Percentiles rank a stretch among this genome's conserved stretches.
phyloP scores from a whole-genome alignment of 2,888 invertebrate species.

The Pogonocherus hispidulus region DNA sequence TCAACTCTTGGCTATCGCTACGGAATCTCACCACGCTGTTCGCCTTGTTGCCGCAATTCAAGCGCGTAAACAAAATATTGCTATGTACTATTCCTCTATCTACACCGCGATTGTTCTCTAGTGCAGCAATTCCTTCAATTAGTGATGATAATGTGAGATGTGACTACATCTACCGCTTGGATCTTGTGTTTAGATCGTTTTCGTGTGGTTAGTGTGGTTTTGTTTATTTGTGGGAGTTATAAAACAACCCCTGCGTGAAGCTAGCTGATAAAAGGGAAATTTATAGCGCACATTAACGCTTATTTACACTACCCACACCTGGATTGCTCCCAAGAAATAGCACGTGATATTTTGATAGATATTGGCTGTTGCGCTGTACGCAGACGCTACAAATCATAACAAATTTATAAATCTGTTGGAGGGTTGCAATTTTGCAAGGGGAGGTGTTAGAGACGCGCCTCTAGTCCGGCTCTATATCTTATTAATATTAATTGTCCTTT shows the following conservation, averaged over 20 bases:
- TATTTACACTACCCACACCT: constrained; percentile 18
- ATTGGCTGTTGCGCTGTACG: constrained; percentile 4
- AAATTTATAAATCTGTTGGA: constrained; percentile 2
- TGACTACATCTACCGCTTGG: not conserved
- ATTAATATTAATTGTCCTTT: constrained; percentile 5
- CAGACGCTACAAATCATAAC: constrained; percentile 12
- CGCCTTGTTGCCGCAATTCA: constrained; percentile 34
- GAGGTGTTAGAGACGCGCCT: constrained; percentile 7
- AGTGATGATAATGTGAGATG: constrained; percentile 19
- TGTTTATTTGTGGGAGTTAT: not conserved
- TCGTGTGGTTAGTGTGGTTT: constrained; percentile 18
- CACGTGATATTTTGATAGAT: constrained; percentile 9
- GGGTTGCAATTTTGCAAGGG: not conserved
- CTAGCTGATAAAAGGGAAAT: not conserved
- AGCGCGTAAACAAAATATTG: constrained; percentile 35
- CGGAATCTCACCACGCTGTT: constrained; percentile 31
- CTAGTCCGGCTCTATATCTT: constrained; percentile 22
- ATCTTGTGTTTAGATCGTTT: not conserved
- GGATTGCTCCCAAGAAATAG: not conserved
- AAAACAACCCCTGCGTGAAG: constrained; percentile 21
- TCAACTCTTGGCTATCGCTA: constrained; percentile 47
- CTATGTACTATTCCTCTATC: not conserved
- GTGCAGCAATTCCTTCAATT: not conserved
- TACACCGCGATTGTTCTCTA: not conserved
- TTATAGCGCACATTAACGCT: not conserved